Conservation (phyloP, 2,888 invertebrate genomes). For the Gandaritis pyraliata region DNA sequence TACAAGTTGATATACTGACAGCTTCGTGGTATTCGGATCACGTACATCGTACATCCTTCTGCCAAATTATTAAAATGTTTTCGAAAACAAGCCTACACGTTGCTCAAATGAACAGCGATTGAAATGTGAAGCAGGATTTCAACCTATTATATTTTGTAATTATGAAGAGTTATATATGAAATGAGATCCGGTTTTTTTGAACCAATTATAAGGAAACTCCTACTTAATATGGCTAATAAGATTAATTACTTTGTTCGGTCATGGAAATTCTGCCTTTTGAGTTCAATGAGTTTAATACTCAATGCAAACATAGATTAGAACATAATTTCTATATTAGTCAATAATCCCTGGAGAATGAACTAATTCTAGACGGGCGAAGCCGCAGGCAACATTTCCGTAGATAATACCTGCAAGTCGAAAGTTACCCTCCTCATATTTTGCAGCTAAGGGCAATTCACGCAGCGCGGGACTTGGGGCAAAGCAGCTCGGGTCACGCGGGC, state of each 20-base stretch:
- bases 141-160: not conserved
- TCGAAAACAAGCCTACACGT: constrained; percentile 53
- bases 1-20: constrained; percentile 45
- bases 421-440: constrained; percentile 35
- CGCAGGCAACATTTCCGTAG: constrained; percentile 29
- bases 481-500: not conserved
- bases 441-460: constrained; percentile 25
- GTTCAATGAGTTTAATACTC: too few relatives aligned
- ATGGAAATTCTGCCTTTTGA: too few relatives aligned
- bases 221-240: too few relatives aligned
- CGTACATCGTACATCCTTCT: constrained; percentile 48
- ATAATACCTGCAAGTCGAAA: constrained; percentile 32
- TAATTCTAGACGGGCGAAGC: constrained; percentile 28
- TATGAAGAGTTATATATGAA: too few relatives aligned
- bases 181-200: too few relatives aligned
- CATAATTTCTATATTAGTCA: constrained; percentile 23
- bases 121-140: constrained; percentile 13
- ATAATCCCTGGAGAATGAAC: constrained; percentile 25
- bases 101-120: constrained; percentile 21
- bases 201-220: too few relatives aligned
- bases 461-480: constrained; percentile 8
- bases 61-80: constrained; percentile 62
- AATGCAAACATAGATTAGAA: not conserved
- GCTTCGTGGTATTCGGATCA: constrained; percentile 49
- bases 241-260: too few relatives aligned